Evolutionary conservation across 2,113 vertebrate genomes (phyloP).

Genomic region (Labrus mixtus): DNA sequence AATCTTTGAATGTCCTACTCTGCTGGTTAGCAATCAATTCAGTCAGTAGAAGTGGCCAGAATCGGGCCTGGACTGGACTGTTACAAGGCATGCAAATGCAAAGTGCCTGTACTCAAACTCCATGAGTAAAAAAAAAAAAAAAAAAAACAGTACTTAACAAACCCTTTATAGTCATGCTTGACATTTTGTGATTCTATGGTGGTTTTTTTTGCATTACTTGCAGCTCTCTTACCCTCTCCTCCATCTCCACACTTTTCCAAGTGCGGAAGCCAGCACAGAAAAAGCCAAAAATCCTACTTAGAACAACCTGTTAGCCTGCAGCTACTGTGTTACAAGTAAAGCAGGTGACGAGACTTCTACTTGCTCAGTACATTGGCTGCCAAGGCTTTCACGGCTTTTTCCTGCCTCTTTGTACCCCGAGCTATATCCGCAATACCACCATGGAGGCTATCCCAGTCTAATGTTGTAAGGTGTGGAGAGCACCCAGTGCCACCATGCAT

Average conservation of each 20-base stretch:
- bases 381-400: conserved; percentile 24
- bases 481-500: conserved; percentile 16
- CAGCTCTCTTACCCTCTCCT: background rate
- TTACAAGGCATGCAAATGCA: background rate
- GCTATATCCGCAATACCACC: conserved; percentile 18
- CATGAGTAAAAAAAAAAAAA: background rate
- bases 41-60: background rate
- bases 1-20: too few species aligned
- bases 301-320: conserved; percentile 53
- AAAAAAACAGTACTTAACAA: background rate
- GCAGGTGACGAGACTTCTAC: conserved; percentile 31
- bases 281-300: conserved; percentile 21
- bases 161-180: background rate
- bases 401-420: conserved; percentile 12
- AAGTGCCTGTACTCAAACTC: background rate
- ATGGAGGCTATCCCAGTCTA: conserved; percentile 16
- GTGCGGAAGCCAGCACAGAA: conserved; percentile 9
- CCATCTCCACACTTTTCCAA: conserved; percentile 3
- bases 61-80: background rate
- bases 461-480: conserved; percentile 29
- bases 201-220: background rate
- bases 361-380: conserved; percentile 1
- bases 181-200: background rate
- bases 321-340: conserved; percentile 30
- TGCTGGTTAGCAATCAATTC: background rate